Percentiles rank a stretch among this genome's conserved stretches.
phyloP scores from a whole-genome alignment of 1,140 invertebrate species.

The Scaptomyza montana region DNA sequence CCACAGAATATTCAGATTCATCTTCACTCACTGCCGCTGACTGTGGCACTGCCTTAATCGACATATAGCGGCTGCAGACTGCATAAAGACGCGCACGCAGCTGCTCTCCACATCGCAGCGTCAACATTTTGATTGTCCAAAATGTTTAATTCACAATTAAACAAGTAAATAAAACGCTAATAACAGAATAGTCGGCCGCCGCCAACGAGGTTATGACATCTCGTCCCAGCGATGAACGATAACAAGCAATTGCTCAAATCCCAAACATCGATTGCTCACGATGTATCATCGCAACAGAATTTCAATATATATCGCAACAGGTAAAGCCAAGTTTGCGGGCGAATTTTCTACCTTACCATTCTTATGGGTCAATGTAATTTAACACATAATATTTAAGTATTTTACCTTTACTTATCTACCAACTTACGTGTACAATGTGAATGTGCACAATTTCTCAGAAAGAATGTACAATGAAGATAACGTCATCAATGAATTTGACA shows the following conservation, averaged over 20 bases:
- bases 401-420: no score
- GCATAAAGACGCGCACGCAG: constrained; percentile 42
- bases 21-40: background rate
- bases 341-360: no score
- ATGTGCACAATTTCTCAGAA: no score
- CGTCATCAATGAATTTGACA: no score
- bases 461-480: no score
- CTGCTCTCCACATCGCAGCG: constrained; percentile 47
- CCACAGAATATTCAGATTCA: constrained; percentile 79
- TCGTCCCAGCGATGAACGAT: constrained; percentile 13
- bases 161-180: constrained; percentile 28
- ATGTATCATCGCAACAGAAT: background rate
- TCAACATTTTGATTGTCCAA: constrained; percentile 37
- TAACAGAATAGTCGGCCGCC: constrained; percentile 18
- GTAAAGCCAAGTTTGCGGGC: background rate
- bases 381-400: no score
- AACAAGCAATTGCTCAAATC: background rate
- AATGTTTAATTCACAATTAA: constrained; percentile 35
- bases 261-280: constrained; percentile 11
- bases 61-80: constrained; percentile 30
- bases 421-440: no score
- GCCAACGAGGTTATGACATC: constrained; percentile 55
- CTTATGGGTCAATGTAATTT: no score
- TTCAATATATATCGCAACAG: background rate
- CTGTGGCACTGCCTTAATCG: constrained; percentile 30